These are phyloP conservation scores for Lycaon pictus DNA, from an alignment of 2,113 vertebrate genomes.

Conservation along the genomic window DNA sequence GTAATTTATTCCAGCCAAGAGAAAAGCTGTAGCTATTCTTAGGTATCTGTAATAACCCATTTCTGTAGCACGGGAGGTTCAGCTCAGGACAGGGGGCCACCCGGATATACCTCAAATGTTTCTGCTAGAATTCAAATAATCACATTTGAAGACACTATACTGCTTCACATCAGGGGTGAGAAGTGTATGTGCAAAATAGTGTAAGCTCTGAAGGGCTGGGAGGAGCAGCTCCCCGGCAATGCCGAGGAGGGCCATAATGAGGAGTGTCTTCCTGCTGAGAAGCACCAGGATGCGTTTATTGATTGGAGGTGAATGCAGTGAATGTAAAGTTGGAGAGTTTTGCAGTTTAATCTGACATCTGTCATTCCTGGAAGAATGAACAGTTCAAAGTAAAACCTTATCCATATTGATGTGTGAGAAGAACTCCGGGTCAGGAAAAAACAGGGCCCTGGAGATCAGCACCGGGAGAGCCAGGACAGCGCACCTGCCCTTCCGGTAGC, in stretches of 20 bases:
- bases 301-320: constrained; percentile 84
- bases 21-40: background rate
- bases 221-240: constrained; percentile 58
- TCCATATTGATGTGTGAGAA: constrained; percentile 84
- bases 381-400: constrained; percentile 84
- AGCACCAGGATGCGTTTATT: constrained; percentile 83
- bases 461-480: background rate
- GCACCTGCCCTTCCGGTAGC: background rate
- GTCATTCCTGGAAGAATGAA: constrained; percentile 88
- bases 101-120: constrained; percentile 69
- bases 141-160: constrained; percentile 66
- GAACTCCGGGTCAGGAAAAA: constrained; percentile 78
- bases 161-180: constrained; percentile 63
- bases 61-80: constrained; percentile 72
- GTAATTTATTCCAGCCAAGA: constrained; percentile 8
- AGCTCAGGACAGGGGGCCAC: constrained; percentile 72
- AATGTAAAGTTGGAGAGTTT: constrained; percentile 83
- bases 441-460: background rate
- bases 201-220: constrained; percentile 75
- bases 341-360: constrained; percentile 86
- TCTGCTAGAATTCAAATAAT: constrained; percentile 76
- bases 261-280: constrained; percentile 85
- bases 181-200: constrained; percentile 69
- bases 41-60: constrained; percentile 61
- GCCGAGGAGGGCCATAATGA: constrained; percentile 78